phyloP scores from a whole-genome alignment of 2,113 vertebrate species.

The Brachypteracias leptosomus region DNA sequence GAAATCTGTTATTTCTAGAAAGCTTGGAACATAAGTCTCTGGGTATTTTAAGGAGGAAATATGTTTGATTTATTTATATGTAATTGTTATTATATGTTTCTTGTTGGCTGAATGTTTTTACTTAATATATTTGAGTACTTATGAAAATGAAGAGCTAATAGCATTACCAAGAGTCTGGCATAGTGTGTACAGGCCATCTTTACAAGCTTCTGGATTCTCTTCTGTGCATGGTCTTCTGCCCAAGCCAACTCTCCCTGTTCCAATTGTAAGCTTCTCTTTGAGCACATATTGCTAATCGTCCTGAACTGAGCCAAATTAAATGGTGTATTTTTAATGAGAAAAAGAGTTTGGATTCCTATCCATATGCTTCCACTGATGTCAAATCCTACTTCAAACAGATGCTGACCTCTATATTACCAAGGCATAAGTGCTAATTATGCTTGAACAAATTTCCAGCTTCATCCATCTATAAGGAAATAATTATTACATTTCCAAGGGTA shows the following conservation, averaged over 20 bases:
- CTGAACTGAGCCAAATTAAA: constrained; percentile 57
- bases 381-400: constrained; percentile 59
- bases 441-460: not conserved
- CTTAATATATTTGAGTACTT: not conserved
- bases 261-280: not conserved
- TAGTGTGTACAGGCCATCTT: not conserved
- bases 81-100: not conserved
- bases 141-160: constrained; percentile 11
- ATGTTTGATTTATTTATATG: not conserved
- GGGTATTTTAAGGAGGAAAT: not conserved
- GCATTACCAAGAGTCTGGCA: constrained; percentile 9
- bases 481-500: not conserved
- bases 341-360: constrained; percentile 55
- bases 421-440: constrained; percentile 29
- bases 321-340: constrained; percentile 62
- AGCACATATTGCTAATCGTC: constrained; percentile 49
- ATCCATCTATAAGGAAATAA: not conserved
- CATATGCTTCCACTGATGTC: constrained; percentile 53
- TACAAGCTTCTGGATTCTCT: constrained; percentile 20
- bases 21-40: not conserved
- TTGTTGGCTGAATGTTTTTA: not conserved
- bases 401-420: constrained; percentile 55
- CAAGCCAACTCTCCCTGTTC: not conserved
- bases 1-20: not conserved
- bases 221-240: not conserved